These are phyloP conservation scores for Drosophila sucinea DNA, from an alignment of 1,140 invertebrate species.

Conservation along the genomic window DNA sequence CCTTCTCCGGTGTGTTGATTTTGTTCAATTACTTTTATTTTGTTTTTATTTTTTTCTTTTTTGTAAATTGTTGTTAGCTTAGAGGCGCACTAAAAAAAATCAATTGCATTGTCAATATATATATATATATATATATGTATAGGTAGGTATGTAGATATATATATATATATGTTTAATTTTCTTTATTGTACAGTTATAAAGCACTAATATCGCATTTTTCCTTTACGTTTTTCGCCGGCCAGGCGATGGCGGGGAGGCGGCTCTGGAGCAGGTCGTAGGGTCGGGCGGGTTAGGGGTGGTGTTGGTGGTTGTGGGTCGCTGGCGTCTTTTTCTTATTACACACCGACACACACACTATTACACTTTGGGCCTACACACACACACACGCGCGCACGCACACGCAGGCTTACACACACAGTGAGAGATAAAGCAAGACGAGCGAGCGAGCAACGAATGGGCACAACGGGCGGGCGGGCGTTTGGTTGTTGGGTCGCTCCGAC, in stretches of 20 bases:
- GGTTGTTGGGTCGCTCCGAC: slow-evolving; percentile 10
- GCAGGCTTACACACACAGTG: slow-evolving; percentile 38
- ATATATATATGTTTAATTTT: slow-evolving; percentile 47
- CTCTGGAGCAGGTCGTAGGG: background rate
- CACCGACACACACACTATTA: background rate
- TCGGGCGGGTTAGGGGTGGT: background rate
- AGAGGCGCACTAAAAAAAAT: slow-evolving; percentile 11
- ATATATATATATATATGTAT: slow-evolving; percentile 27
- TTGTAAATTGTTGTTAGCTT: slow-evolving; percentile 56
- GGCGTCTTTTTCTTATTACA: slow-evolving; percentile 9
- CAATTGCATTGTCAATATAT: slow-evolving; percentile 9
- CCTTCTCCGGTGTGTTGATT: slow-evolving; percentile 41
- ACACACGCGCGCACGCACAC: slow-evolving; percentile 17
- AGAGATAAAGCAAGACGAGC: slow-evolving; percentile 5
- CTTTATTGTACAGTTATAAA: slow-evolving; percentile 78
- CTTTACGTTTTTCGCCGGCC: background rate
- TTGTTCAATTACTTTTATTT: slow-evolving; percentile 5
- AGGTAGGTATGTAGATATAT: slow-evolving; percentile 43
- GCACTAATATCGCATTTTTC: slow-evolving; percentile 73
- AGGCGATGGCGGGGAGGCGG: slow-evolving; percentile 3
- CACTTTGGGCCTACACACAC: background rate
- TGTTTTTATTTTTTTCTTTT: slow-evolving; percentile 15
- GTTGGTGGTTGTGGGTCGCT: background rate
- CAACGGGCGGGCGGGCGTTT: slow-evolving; percentile 15
- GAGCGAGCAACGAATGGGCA: background rate